Evolutionary conservation across 2,797 vertebrate genomes (phyloP).

Genomic region (Muscicapa comitata): DNA sequence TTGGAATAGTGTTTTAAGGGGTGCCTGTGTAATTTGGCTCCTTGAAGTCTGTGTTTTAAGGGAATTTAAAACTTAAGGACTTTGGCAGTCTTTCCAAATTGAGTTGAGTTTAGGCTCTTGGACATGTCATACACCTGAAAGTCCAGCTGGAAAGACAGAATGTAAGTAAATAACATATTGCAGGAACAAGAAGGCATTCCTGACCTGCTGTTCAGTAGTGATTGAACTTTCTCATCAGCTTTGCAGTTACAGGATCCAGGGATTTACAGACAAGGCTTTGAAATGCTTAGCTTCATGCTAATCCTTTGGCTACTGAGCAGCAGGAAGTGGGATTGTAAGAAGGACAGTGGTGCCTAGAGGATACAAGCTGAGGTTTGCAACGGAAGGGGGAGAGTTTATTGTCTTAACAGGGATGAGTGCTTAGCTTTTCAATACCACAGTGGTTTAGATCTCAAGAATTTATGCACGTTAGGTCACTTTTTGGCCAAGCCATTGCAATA

Average conservation of each 20-base stretch:
- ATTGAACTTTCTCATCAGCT: not conserved
- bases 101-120: not conserved
- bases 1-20: not conserved
- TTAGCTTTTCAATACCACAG: not conserved
- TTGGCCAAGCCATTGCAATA: not conserved
- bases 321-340: not conserved
- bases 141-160: not conserved
- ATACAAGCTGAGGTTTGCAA: not conserved
- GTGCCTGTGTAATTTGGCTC: not conserved
- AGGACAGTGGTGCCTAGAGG: not conserved
- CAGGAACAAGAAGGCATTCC: not conserved
- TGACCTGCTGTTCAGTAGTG: not conserved
- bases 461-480: not conserved
- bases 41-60: not conserved
- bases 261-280: not conserved
- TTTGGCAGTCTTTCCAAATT: not conserved
- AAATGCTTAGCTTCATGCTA: not conserved
- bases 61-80: not conserved
- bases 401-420: not conserved
- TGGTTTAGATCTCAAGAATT: not conserved
- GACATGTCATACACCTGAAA: not conserved
- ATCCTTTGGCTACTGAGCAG: not conserved
- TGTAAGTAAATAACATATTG: not conserved
- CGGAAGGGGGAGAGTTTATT: not conserved
- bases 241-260: not conserved